Evolutionary conservation across 1,140 invertebrate species (phyloP), one percentile per base, ranked within the genome.

Genomic region (Sycophaga agraensis): DNA sequence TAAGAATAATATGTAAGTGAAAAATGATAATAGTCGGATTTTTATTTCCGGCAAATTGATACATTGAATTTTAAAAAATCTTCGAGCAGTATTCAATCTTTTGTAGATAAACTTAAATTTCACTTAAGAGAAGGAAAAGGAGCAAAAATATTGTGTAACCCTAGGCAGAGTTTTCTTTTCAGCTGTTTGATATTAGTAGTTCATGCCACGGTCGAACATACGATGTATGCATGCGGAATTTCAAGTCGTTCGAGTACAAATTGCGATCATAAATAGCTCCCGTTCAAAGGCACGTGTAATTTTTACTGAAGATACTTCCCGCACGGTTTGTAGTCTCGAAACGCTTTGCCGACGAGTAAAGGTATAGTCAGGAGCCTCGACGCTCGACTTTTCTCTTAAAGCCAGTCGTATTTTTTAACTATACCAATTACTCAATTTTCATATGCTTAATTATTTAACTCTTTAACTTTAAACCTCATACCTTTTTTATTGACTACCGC

Each of bases 221-320:
- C 37, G 46, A 50, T 34, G 42, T 51, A 50, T 31, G 57, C 57
- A 9, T 22, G 28, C 37, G 48, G 48, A 59, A 59, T 59, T 51
- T 39, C 24, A 51, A 59, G 17, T 50, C 35, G 39, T 51, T 35
- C 24, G 26, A 12, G n/a, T 8, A 17, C 9, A 50, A 49, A 51
- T 59, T 59, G 48, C 48, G 37, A 37, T 50, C 57, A 51, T 50
- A 61, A 54, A 54, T 61, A 61, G 59, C 21, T 61, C 39, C 58
- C 58, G 46, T 60, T 60, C 40, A 43, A 53, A 53, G 55, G 14
- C 31, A 58, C 46, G 45, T 40, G 21, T 50, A 59, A 50, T 50
- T 59, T 50, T 51, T 59, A 4, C 16, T 4, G 22, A 26, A 39
- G 31, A 39, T 34, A 46, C 28, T 40, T 37, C 26, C 19, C 49